Evolutionary conservation across 2,113 vertebrate species (phyloP).

Genomic region (Corydoras maculifer): DNA sequence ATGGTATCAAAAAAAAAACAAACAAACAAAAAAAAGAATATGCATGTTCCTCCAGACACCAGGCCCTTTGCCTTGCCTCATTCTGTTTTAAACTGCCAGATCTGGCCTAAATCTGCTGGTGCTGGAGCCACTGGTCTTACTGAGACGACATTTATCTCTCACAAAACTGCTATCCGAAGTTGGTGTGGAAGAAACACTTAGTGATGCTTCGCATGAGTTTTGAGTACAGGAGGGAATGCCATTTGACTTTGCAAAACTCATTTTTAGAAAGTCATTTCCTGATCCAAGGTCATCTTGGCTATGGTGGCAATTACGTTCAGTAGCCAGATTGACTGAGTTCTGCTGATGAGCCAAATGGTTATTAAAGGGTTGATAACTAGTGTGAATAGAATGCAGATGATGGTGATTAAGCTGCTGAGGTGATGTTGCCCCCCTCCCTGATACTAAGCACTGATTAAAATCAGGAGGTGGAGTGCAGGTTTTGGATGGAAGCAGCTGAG

Average conservation of each 20-base stretch:
- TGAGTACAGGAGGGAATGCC: constrained; percentile 37
- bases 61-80: background rate
- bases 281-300: constrained; percentile 63
- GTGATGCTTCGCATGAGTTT: constrained; percentile 48
- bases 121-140: constrained; percentile 80
- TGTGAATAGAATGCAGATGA: constrained; percentile 48
- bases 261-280: constrained; percentile 70
- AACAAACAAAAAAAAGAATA: constrained; percentile 14
- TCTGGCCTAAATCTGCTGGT: constrained; percentile 83
- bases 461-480: constrained; percentile 82
- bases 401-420: constrained; percentile 41
- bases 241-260: constrained; percentile 65
- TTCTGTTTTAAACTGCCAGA: constrained; percentile 69
- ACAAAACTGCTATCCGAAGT: constrained; percentile 55
- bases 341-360: constrained; percentile 82
- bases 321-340: constrained; percentile 82
- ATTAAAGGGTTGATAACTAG: constrained; percentile 76
- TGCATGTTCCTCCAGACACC: background rate
- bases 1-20: constrained; percentile 21
- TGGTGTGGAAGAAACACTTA: constrained; percentile 47
- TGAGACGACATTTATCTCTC: constrained; percentile 79
- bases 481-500: constrained; percentile 39
- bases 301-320: constrained; percentile 73
- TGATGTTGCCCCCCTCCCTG: constrained; percentile 15
- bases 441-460: constrained; percentile 78